Base-by-base conservation (phyloP, 2,888 invertebrate species). In the Operophtera brumata region DNA sequence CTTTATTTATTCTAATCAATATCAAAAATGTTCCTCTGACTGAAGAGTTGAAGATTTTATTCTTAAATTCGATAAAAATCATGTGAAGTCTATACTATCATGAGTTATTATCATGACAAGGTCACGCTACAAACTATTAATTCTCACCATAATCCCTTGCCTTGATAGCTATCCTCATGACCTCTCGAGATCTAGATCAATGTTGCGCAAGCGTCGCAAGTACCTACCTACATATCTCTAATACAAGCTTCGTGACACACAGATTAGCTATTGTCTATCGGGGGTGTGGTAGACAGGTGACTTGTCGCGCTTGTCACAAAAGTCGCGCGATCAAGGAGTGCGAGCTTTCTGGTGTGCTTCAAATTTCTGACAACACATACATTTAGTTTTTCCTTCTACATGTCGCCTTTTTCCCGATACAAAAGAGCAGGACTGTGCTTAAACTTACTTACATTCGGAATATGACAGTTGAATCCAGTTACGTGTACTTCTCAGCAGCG, bases 101-200 rank as follows among this genome's bases (percentile, higher is more conserved):
- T 34, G 3, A 11, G 4, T n/a, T 11, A 25, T 35, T 9, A 35
- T 4, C 30, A 8, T 9, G 7, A 25, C 25, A 26, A 35, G 6
- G 50, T 30, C 10, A 32, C 47, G 5, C 7, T 30, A 30, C 28
- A 9, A 14, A 8, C 39, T 44, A 36, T 39, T 35, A 50, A 47
- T 47, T 55, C 50, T 42, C 55, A 48, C 30, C 35, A 36, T 49
- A 41, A 42, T 34, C 32, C 12, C 35, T 14, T 13, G 36, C 41
- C 42, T 46, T 39, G 52, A 55, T 30, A 9, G 9, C 2, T 61
- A 61, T 54, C 63, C 46, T 55, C 54, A 28, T 42, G 55, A 60
- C 58, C 62, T 63, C 59, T 59, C 59, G 57, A 55, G 44, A 59
- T 66, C 52, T 60, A 59, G 67, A 70, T 64, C 68, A 54, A 28